Base-by-base conservation (phyloP, 1,140 invertebrate species). In the Caenorhabditis inopinata region DNA sequence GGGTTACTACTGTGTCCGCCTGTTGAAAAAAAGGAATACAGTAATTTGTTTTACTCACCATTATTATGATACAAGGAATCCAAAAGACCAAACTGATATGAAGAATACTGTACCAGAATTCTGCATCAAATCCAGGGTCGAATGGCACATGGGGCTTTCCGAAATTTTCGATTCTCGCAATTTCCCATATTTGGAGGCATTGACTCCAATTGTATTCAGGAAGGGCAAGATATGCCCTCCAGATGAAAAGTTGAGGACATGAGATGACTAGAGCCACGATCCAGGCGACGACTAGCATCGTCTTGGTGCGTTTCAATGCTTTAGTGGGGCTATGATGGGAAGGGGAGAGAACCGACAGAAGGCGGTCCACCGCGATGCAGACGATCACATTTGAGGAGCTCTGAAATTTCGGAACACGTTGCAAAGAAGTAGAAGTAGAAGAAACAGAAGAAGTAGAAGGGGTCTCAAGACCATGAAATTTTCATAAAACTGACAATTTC, bases 141-240 rank as follows among this genome's bases (percentile, higher is more conserved):
- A n/a, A n/a, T n/a, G n/a, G n/a, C 6, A 74, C 16, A 49, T 53
- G 79, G 35, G 51, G 74, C 35, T 85, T 82, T 21, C 83, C 79
- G 32, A 85, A 51, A 14, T 68, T 85, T 58, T 86, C 77, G 14
- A 84, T 81, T 35, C 86, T 46, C 14, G 81, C 48, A 58, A 87
- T 87, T 53, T 87, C 86, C 86, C 86, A 87, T 12, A 88, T 88
- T 82, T 87, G 85, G 48, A 86, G 84, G 62, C 86, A 87, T 46
- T 87, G 86, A 49, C 83, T 87, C 86, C 87, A 88, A 27, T 84
- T 82, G 2, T 76, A 51, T n/a, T 85, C 48, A 11, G 87, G 80
- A 76, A 86, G 87, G 0, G 86, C 87, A 21, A 83, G 27, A 51
- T 85, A 88, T 12, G 79, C 78, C 9, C 78, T 46, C 86, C 86